Evolutionary conservation across 2,113 vertebrate species (phyloP), one percentile per base, ranked within the genome.

Genomic region (Chaenogobius annularis): DNA sequence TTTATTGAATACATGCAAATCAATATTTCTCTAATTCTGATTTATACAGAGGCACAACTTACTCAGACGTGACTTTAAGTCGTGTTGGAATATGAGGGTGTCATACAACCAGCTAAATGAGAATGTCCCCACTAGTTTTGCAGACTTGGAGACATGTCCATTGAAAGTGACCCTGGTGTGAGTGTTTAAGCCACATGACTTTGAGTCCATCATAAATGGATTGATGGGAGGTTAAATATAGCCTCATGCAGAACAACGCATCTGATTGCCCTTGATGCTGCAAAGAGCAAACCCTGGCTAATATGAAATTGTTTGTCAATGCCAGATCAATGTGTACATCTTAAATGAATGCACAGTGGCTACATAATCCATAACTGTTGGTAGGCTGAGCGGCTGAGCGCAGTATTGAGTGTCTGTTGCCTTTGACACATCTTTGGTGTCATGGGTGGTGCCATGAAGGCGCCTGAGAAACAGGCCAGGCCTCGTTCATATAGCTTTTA

Each of bases 341-440:
- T 87, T 89, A 85, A 85, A 82, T 84, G 82, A 83, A 86, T 37
- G 26, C 65, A 50, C 13, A 14, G 68, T 43, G 81, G 86, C 85
- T 84, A 64, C 80, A 81, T 82, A 84, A 88, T 88, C 89, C 81
- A 89, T 87, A 83, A 73, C 63, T 43, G 73, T 56, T 79, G 87
- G 79, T 77, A 46, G 70, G 62, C 23, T 78, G 71, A 78, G 81
- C 75, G 40, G 80, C 58, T 0, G 73, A 70, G 81, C 72, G 47
- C 70, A 87, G 85, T 90, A 89, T 91, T 87, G 70, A 87, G 88
- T 90, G 86, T 89, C 87, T 84, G 84, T 85, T 86, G 84, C 72
- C 81, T 90, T 87, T 92, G 85, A 89, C 90, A 90, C 90, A 88
- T 90, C 86, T 92, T 89, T 89, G 87, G 89, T 91, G 90, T 90